These are phyloP conservation scores for Reticulitermes lucifugus DNA, from an alignment of 2,888 invertebrate species.

Conservation along the genomic window DNA sequence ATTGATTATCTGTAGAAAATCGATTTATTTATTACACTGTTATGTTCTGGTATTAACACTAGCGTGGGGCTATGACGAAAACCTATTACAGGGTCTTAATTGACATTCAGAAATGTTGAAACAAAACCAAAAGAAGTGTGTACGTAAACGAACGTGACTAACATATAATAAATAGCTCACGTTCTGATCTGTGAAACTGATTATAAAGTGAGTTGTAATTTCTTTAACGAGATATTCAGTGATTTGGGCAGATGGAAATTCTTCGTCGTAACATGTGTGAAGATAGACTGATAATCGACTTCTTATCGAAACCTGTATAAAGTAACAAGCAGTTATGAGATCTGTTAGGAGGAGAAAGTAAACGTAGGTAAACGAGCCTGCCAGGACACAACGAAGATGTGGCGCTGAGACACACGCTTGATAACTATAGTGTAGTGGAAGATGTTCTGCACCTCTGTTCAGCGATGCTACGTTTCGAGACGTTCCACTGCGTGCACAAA, in stretches of 20 bases:
- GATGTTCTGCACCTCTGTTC: background rate
- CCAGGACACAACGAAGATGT: background rate
- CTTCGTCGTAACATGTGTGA: background rate
- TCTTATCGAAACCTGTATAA: background rate
- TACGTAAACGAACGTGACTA: background rate
- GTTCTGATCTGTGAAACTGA: slow-evolving; percentile 11
- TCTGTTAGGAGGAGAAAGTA: background rate
- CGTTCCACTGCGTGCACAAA: background rate
- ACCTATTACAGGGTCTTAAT: background rate
- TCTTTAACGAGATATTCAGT: background rate
- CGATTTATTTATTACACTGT: slow-evolving; percentile 5
- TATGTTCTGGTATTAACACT: background rate
- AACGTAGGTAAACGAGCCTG: background rate
- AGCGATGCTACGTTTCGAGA: background rate
- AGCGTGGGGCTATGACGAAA: background rate
- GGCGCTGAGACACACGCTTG: background rate
- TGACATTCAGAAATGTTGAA: slow-evolving; percentile 18
- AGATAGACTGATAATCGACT: background rate
- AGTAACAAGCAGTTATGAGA: background rate
- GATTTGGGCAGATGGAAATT: background rate
- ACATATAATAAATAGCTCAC: slow-evolving; percentile 13
- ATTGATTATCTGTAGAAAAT: background rate
- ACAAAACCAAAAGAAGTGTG: background rate
- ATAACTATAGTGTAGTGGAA: background rate
- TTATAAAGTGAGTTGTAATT: slow-evolving; percentile 1